phyloP scores from a whole-genome alignment of 2,113 vertebrate genomes.

The Elanus axillaris region DNA sequence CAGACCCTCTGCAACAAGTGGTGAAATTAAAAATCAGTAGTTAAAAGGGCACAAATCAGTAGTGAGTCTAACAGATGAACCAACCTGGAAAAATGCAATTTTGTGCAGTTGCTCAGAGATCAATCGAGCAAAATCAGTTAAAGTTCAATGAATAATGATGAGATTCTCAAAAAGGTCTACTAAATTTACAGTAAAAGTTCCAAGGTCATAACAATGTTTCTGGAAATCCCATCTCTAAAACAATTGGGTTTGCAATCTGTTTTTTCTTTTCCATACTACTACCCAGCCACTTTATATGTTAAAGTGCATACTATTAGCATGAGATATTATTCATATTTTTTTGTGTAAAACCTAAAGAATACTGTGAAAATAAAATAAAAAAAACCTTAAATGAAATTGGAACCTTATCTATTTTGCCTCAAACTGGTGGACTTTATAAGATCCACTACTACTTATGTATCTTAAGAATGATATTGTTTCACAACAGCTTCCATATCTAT shows the following conservation, averaged over 20 bases:
- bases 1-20: background rate
- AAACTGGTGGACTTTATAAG: background rate
- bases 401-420: background rate
- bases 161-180: background rate
- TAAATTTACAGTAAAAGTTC: background rate
- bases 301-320: background rate
- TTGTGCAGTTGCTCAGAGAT: background rate
- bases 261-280: background rate
- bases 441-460: background rate
- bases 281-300: background rate
- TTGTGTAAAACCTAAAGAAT: background rate
- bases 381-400: slow-evolving; percentile 7
- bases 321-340: background rate
- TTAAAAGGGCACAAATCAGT: background rate
- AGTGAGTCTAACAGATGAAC: background rate
- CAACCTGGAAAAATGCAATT: background rate
- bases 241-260: background rate
- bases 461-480: background rate
- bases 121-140: background rate
- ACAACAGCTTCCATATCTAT: background rate
- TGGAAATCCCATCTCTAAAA: background rate
- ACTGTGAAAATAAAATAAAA: slow-evolving; percentile 43
- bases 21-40: background rate
- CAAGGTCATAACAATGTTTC: background rate
- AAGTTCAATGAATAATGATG: background rate